A percentile compares a stretch with the other conserved stretches of the same genome.
Conservation (phyloP, 2,113 vertebrate genomes). For the Ciconia maguari region DNA sequence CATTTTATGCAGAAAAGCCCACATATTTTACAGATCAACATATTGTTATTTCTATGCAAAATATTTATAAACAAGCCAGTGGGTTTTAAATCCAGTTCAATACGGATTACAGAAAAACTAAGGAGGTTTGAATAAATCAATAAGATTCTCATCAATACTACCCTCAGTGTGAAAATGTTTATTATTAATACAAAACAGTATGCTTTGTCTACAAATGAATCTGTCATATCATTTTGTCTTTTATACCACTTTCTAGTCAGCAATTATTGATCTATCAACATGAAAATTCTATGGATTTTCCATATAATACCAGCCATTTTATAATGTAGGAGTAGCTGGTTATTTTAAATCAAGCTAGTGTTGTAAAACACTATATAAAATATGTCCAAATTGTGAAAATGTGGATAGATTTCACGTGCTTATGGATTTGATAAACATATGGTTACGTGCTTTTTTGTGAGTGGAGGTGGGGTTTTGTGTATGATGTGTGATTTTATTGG, state of each 20-base stretch:
- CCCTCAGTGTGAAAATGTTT: not conserved
- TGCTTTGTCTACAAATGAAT: not conserved
- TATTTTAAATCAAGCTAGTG: not conserved
- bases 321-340: not conserved
- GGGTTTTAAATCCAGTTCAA: slow-evolving; percentile 27
- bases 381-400: not conserved
- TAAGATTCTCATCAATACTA: slow-evolving; percentile 21
- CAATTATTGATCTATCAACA: not conserved
- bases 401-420: not conserved
- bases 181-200: not conserved
- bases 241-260: not conserved
- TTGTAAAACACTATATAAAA: not conserved
- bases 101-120: not conserved
- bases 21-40: not conserved
- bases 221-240: not conserved
- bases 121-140: slow-evolving; percentile 5
- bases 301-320: not conserved
- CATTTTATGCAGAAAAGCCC: not conserved
- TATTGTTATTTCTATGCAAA: not conserved
- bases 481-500: not conserved
- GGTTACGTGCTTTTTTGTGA: not conserved
- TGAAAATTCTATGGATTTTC: not conserved
- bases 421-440: not conserved
- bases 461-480: not conserved
- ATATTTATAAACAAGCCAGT: not conserved